A percentile compares a stretch with the other conserved stretches of the same genome.
These are phyloP conservation scores for Lutjanus argentimaculatus DNA, from an alignment of 2,797 vertebrate genomes.

Conservation along the genomic window DNA sequence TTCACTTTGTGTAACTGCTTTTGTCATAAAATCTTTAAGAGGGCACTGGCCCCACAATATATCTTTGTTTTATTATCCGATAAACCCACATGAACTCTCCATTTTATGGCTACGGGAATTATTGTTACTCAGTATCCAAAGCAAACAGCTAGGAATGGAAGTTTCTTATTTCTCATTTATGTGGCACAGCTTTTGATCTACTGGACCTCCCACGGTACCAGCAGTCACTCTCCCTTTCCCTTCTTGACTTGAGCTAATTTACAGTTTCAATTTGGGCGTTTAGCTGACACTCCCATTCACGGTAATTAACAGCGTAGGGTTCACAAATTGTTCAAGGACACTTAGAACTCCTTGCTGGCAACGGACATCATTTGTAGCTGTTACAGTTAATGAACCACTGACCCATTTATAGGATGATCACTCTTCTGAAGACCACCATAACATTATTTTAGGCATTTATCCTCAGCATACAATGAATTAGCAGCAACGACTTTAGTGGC, in stretches of 20 bases:
- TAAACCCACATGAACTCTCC: slow-evolving; percentile 36
- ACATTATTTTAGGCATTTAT: slow-evolving; percentile 20
- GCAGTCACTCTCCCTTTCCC: neutral
- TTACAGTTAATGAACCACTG: slow-evolving; percentile 29
- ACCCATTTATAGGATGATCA: slow-evolving; percentile 22
- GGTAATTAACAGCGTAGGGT: slow-evolving; percentile 20
- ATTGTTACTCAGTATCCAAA: slow-evolving; percentile 26
- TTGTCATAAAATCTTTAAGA: slow-evolving; percentile 53
- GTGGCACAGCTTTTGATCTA: slow-evolving; percentile 6
- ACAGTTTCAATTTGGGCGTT: slow-evolving; percentile 37
- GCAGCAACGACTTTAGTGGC: neutral
- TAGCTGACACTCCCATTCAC: slow-evolving; percentile 12
- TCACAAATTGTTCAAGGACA: slow-evolving; percentile 43
- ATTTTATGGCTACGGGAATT: slow-evolving; percentile 32
- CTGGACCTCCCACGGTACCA: neutral
- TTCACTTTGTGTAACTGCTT: slow-evolving; percentile 40
- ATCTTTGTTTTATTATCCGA: slow-evolving; percentile 48
- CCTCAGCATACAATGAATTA: neutral
- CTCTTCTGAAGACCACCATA: neutral
- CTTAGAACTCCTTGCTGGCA: neutral
- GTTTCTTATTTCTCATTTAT: slow-evolving; percentile 30
- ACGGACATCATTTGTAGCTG: neutral
- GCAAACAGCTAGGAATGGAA: slow-evolving; percentile 18
- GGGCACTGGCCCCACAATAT: slow-evolving; percentile 22
- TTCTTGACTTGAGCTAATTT: slow-evolving; percentile 37